These are phyloP conservation scores for Trididemnum nubilum DNA, from an alignment of 23 tunicate species.

Conservation along the genomic window DNA sequence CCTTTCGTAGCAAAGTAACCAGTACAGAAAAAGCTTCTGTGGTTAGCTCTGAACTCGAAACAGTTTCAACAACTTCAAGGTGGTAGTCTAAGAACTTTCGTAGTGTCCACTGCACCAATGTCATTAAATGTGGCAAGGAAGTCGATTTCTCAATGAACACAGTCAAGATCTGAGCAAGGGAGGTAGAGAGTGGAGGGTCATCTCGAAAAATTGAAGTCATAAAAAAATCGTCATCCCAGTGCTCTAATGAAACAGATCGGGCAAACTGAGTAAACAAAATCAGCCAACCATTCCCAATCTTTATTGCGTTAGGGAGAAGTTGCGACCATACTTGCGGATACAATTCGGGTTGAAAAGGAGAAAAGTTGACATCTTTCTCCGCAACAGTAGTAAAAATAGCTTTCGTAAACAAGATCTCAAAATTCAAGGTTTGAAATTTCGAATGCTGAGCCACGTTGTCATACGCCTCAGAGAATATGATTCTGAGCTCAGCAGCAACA, in stretches of 20 bases:
- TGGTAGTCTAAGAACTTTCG: background rate
- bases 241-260: background rate
- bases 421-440: background rate
- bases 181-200: background rate
- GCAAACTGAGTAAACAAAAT: constrained; percentile 1
- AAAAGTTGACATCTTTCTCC: too few relatives aligned
- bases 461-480: constrained; percentile 11
- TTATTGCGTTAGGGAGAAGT: background rate
- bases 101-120: background rate
- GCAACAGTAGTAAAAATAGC: background rate
- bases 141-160: background rate
- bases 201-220: background rate
- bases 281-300: constrained; percentile 26
- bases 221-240: background rate
- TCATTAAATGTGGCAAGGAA: background rate
- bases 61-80: background rate
- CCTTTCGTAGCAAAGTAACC: background rate
- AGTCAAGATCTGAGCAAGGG: background rate
- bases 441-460: background rate
- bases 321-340: background rate
- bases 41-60: background rate
- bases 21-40: background rate
- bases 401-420: constrained; percentile 12
- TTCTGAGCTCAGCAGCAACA: constrained; percentile 10
- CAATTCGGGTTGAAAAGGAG: background rate